Percentiles rank a stretch among this genome's conserved stretches.
Conservation (phyloP, 2,113 vertebrate genomes). For the Nerophis lumbriciformis region DNA sequence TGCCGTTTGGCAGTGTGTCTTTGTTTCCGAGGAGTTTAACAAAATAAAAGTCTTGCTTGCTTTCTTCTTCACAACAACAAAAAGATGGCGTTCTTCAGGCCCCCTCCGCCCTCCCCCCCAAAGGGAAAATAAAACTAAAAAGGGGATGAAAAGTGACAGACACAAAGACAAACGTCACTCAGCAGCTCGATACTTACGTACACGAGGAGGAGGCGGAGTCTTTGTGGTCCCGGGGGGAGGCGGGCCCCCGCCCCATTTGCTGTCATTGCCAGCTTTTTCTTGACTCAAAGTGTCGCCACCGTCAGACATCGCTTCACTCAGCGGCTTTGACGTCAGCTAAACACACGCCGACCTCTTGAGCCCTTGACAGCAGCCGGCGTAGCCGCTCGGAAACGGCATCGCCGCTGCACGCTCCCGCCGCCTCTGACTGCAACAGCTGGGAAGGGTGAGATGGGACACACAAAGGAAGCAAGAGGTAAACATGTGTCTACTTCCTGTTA, state of each 20-base stretch:
- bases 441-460: not conserved
- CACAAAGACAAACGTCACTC: conserved; percentile 78
- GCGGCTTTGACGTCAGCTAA: conserved; percentile 3
- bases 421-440: conserved; percentile 95
- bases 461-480: conserved; percentile 27
- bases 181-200: conserved; percentile 98
- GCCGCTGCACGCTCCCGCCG: conserved; percentile 75
- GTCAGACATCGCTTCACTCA: not conserved
- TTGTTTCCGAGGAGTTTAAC: conserved; percentile 71
- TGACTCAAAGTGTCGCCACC: conserved; percentile 3
- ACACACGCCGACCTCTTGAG: conserved; percentile 94
- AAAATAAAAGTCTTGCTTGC: conserved; percentile 55
- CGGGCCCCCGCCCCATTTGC: conserved; percentile 15
- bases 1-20: conserved; percentile 63
- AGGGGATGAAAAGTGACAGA: conserved; percentile 61
- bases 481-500: conserved; percentile 14
- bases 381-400: conserved; percentile 85
- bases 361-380: conserved; percentile 88
- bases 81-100: conserved; percentile 47
- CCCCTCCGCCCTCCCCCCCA: conserved; percentile 48
- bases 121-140: conserved; percentile 31
- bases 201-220: conserved; percentile 59
- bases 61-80: conserved; percentile 23
- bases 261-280: conserved; percentile 22
- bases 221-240: conserved; percentile 3